These are phyloP conservation scores for Panopea generosa DNA, from an alignment of 2,888 invertebrate genomes.

Conservation along the genomic window DNA sequence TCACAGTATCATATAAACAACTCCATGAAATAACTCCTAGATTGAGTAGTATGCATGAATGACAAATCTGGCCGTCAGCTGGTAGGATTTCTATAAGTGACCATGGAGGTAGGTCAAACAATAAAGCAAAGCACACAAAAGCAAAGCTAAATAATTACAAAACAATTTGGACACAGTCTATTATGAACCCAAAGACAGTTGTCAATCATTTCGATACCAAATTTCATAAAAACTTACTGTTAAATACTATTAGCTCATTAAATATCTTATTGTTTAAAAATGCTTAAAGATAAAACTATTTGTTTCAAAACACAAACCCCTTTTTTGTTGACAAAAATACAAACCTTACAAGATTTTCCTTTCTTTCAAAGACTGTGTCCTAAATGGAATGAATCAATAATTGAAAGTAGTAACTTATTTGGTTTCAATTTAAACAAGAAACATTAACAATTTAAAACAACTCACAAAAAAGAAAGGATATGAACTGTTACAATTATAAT, in stretches of 20 bases:
- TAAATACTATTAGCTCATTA: no score
- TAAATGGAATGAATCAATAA: conserved; percentile 9
- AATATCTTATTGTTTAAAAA: no score
- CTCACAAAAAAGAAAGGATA: conserved; percentile 67
- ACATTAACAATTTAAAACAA: conserved; percentile 72
- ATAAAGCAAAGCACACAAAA: conserved; percentile 50
- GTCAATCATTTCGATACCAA: no score
- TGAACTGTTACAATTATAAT: conserved; percentile 37
- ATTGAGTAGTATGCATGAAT: no score
- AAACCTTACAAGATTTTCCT: not conserved
- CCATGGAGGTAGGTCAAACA: not conserved
- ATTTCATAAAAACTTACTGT: conserved; percentile 1
- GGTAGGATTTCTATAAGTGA: no score
- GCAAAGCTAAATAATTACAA: conserved; percentile 45
- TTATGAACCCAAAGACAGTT: no score
- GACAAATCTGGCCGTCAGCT: no score
- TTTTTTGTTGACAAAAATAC: no score
- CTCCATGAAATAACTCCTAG: no score
- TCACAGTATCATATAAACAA: no score
- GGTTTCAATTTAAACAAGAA: conserved; percentile 44
- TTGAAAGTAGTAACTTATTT: not conserved
- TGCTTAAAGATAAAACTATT: no score
- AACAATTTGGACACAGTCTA: conserved; percentile 46
- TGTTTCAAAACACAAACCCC: no score
- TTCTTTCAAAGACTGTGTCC: conserved; percentile 11